Percentiles rank a stretch among this genome's conserved stretches.
These are phyloP conservation scores for Tethya wilhelma DNA, from an alignment of 37 sponge, comb jelly and placozoan species.

Conservation along the genomic window DNA sequence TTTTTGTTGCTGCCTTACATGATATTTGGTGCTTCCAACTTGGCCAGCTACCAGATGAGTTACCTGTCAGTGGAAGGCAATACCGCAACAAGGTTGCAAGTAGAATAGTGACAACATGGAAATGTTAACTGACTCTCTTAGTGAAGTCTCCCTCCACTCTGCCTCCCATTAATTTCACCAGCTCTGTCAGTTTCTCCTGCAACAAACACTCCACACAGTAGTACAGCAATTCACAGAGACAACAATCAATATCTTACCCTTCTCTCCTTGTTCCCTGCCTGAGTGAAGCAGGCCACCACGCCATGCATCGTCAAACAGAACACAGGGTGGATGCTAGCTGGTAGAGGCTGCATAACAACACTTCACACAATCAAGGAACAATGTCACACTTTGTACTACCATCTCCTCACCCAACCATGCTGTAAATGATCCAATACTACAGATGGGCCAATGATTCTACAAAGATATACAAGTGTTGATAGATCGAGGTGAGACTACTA, in stretches of 20 bases:
- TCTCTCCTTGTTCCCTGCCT: constrained; percentile 56
- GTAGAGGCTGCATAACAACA: constrained; percentile 37
- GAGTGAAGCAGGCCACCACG: constrained; percentile 76
- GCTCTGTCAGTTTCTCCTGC: constrained; percentile 48
- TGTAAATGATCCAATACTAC: constrained; percentile 62
- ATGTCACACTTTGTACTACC: background rate
- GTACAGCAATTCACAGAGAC: too few relatives aligned
- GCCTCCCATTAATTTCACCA: constrained; percentile 84
- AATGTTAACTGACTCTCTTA: constrained; percentile 27
- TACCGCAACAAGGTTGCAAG: background rate
- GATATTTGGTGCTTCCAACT: constrained; percentile 86
- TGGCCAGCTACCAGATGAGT: constrained; percentile 92
- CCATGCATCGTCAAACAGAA: constrained; percentile 74
- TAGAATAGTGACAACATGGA: background rate
- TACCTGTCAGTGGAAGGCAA: constrained; percentile 15
- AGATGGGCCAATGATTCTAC: constrained; percentile 66
- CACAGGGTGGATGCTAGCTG: constrained; percentile 53
- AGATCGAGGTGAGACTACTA: background rate
- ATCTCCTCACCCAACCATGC: constrained; percentile 68
- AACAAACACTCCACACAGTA: too few relatives aligned
- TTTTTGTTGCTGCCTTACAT: constrained; percentile 38
- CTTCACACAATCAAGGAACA: background rate
- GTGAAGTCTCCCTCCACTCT: constrained; percentile 63
- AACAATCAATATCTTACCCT: constrained; percentile 40
- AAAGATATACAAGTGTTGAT: background rate